These are phyloP conservation scores for Notarius lentiginosus DNA, from an alignment of 2,113 vertebrate species.

Conservation along the genomic window DNA sequence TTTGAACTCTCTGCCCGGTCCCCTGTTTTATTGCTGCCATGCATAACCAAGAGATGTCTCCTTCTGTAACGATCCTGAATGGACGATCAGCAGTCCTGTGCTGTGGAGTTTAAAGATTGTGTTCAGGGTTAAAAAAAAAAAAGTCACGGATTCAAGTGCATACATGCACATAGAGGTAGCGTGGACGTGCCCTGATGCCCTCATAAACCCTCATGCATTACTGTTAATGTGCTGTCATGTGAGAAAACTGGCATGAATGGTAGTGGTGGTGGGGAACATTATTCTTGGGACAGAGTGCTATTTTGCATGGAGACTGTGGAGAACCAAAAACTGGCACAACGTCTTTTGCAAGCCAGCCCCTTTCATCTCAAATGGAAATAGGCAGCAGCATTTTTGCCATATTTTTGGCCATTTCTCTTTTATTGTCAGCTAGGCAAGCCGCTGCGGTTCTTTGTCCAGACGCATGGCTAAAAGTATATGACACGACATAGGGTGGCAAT, in stretches of 20 bases:
- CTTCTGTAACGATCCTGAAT: conserved; percentile 11
- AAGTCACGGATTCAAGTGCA: not conserved
- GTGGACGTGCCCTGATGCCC: conserved; percentile 1
- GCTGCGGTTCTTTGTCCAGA: conserved; percentile 68
- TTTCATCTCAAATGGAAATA: conserved; percentile 72
- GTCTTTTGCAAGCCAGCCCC: conserved; percentile 68
- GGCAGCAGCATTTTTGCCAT: conserved; percentile 70
- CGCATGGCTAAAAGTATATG: conserved; percentile 68
- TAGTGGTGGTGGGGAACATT: conserved; percentile 68
- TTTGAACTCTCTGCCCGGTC: conserved; percentile 36
- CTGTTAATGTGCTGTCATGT: not conserved
- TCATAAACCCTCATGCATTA: not conserved
- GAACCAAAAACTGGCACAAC: conserved; percentile 72
- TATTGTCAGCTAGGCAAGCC: conserved; percentile 59
- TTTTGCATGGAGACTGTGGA: conserved; percentile 76
- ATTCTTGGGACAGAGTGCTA: conserved; percentile 72
- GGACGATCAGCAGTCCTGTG: not conserved
- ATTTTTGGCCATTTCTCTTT: conserved; percentile 59
- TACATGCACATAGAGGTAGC: not conserved
- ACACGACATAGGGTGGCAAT: conserved; percentile 60
- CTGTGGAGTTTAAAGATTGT: conserved; percentile 8
- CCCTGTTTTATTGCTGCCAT: conserved; percentile 28
- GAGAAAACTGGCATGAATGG: conserved; percentile 22
- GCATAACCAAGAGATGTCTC: conserved; percentile 20
- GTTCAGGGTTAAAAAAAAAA: not conserved